Evolutionary conservation across 2,797 vertebrate genomes (phyloP).

Genomic region (Tapirus indicus): DNA sequence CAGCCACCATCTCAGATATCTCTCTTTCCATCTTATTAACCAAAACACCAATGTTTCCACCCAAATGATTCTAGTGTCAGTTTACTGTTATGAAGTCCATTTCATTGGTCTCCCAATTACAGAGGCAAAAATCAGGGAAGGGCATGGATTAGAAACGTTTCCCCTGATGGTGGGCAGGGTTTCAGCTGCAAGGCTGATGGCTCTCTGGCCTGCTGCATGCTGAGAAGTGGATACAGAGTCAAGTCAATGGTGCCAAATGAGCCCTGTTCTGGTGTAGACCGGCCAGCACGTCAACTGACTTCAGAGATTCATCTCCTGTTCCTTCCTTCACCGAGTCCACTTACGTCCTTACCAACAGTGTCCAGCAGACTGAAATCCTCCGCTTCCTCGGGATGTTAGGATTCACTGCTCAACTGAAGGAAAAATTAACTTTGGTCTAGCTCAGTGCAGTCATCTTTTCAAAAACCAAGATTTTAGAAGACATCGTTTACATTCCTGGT

Average conservation of each 20-base stretch:
- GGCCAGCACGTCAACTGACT: not conserved
- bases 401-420: not conserved
- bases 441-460: not conserved
- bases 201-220: accelerated
- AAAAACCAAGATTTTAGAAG: not conserved
- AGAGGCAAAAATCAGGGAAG: not conserved
- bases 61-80: not conserved
- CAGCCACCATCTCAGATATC: not conserved
- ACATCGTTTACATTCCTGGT: not conserved
- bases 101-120: not conserved
- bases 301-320: not conserved
- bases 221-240: not conserved
- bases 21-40: not conserved
- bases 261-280: not conserved
- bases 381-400: not conserved
- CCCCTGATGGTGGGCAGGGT: not conserved
- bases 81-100: not conserved
- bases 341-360: accelerated
- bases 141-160: not conserved
- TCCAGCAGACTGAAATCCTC: not conserved
- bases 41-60: not conserved
- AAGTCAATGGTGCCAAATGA: not conserved
- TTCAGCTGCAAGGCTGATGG: no score
- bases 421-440: not conserved
- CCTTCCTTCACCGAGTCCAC: not conserved